These are phyloP conservation scores for Gonioctena quinquepunctata DNA, from an alignment of 1,140 invertebrate species.

Conservation along the genomic window DNA sequence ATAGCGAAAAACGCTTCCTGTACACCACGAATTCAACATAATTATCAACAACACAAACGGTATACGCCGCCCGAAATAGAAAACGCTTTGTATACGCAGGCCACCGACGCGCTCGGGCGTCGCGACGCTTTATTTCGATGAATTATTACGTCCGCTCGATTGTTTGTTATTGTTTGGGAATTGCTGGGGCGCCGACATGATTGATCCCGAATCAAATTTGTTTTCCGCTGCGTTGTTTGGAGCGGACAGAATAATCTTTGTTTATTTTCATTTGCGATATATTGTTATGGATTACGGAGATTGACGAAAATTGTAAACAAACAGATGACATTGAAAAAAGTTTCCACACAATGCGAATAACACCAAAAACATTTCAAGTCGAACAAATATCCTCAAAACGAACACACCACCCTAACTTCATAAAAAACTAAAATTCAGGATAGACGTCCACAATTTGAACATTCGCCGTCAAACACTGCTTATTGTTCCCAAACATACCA, in stretches of 20 bases:
- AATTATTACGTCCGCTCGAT: neutral
- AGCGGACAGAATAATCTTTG: neutral
- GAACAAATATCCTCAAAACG: too few relatives aligned
- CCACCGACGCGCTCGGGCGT: neutral
- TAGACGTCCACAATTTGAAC: too few relatives aligned
- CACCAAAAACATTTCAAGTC: too few relatives aligned
- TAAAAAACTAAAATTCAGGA: too few relatives aligned
- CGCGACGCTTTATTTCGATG: too few relatives aligned
- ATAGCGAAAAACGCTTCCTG: neutral
- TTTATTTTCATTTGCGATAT: neutral
- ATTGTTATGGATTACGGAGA: neutral
- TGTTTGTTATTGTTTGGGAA: constrained; percentile 4
- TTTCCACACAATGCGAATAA: too few relatives aligned
- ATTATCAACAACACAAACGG: neutral
- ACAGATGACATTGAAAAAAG: too few relatives aligned
- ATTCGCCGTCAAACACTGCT: too few relatives aligned
- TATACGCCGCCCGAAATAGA: neutral
- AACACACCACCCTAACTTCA: too few relatives aligned
- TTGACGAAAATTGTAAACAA: neutral
- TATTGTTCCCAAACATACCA: too few relatives aligned
- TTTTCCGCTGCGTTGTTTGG: neutral
- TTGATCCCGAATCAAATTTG: neutral
- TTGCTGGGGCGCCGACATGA: neutral
- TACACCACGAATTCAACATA: neutral
- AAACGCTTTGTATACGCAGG: neutral